Base-by-base conservation (phyloP, 2,888 invertebrate species). In the Phaedon cochleariae region DNA sequence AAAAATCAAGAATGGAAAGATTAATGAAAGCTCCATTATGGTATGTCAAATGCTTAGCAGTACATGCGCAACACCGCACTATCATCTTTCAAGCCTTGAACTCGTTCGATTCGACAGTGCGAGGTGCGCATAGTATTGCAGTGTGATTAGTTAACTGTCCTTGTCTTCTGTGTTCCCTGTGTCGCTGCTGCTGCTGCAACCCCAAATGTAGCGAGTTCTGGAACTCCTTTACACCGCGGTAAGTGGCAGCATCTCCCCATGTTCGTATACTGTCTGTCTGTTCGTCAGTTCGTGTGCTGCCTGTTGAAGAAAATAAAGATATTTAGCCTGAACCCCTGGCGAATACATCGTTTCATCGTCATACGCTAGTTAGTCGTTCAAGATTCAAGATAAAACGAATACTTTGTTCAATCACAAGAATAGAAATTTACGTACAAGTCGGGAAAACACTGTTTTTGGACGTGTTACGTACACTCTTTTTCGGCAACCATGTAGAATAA, bases 151-250 rank as follows among this genome's bases (percentile, higher is more conserved):
- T 72, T 84, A 84, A 84, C 82, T 84, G 84, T 84, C 84, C 84
- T 34, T 84, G 84, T 84, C 83, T 84, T 84, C 83, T 89, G 89
- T 89, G 89, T 89, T 88, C 89, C 89, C 89, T 88, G 87, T 89
- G 89, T 89, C 88, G 88, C 88, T 88, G 88, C 87, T 88, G 83
- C 83, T 67, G 67, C 67, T 67, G 64, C 65, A 62, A 83, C 82
- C 83, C 80, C 83, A 83, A 81, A 81, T 85, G 91, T 94, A 95
- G 95, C 93, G 94, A 94, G 92, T 96, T 95, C 94, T 95, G 95
- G 95, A 95, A 93, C 92, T 95, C 94, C 92, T 95, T 95, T 93
- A 93, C 93, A 90, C 94, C 95, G 92, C 93, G 95, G 95, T 96
- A 95, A 95, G 95, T 95, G 91, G 89, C 91, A 84, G 83, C 83